Conservation (phyloP, 2,888 invertebrate species). For the Anticlea derivata region DNA sequence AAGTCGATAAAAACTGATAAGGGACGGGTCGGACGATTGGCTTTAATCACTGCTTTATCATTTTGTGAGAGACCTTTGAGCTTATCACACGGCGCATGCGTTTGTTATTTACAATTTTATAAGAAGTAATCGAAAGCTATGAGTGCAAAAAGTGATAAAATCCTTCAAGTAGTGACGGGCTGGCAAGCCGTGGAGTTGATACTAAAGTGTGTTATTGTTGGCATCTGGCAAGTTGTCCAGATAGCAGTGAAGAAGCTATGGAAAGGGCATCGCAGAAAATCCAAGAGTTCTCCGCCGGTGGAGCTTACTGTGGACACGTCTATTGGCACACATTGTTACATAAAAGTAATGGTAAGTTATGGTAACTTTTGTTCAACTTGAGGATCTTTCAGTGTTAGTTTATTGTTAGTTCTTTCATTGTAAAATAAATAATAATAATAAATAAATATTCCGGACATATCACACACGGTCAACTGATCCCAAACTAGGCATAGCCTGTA, state of each 20-base stretch:
- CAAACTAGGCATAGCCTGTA: too few species aligned
- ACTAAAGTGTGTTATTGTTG: constrained; percentile 61
- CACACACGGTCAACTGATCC: too few species aligned
- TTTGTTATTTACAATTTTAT: not conserved
- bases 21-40: constrained; percentile 37
- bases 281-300: constrained; percentile 51
- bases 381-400: too few species aligned
- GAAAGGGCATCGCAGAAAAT: constrained; percentile 69
- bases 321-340: constrained; percentile 73
- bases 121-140: constrained; percentile 42
- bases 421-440: too few species aligned
- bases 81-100: constrained; percentile 36
- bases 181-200: constrained; percentile 69
- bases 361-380: not conserved
- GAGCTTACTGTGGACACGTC: constrained; percentile 72
- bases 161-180: constrained; percentile 64
- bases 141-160: constrained; percentile 56
- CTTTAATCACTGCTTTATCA: constrained; percentile 49
- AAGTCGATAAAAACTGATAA: constrained; percentile 46
- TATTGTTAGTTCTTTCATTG: too few species aligned
- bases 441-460: too few species aligned
- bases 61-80: constrained; percentile 55
- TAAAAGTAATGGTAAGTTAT: constrained; percentile 70
- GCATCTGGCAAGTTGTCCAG: constrained; percentile 67
- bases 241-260: constrained; percentile 65